A percentile compares a stretch with the other conserved stretches of the same genome.
Evolutionary conservation across 2,113 vertebrate genomes (phyloP).

Genomic region (Clarias gariepinus): DNA sequence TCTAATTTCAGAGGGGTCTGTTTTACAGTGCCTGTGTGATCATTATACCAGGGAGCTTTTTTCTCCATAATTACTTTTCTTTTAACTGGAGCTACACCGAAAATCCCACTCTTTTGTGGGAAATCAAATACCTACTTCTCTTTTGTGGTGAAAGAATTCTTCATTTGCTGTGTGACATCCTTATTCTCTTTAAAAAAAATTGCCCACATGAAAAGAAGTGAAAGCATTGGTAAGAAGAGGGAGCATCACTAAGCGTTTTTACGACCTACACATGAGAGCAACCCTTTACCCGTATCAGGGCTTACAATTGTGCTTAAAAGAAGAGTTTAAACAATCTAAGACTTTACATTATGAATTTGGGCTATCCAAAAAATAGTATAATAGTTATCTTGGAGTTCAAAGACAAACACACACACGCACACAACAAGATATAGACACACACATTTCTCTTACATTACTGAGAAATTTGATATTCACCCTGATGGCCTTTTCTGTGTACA

Average conservation of each 20-base stretch:
- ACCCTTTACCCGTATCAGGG: background rate
- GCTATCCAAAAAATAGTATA: background rate
- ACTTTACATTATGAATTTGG: background rate
- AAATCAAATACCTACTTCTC: slow-evolving; percentile 8
- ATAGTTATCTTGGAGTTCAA: background rate
- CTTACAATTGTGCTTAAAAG: background rate
- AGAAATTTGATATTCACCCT: background rate
- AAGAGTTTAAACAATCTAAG: background rate
- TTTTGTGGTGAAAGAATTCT: slow-evolving; percentile 8
- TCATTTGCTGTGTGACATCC: slow-evolving; percentile 15
- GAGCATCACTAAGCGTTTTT: background rate
- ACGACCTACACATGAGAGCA: background rate
- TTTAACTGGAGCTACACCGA: slow-evolving; percentile 21
- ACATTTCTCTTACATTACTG: background rate
- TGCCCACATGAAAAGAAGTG: background rate
- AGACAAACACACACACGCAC: background rate
- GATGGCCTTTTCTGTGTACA: slow-evolving; percentile 12
- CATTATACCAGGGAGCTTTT: too few relatives aligned
- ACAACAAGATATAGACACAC: background rate
- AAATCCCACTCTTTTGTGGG: slow-evolving; percentile 3
- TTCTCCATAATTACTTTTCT: too few relatives aligned
- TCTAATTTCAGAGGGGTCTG: too few relatives aligned
- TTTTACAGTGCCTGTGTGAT: too few relatives aligned
- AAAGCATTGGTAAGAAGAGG: slow-evolving; percentile 6
- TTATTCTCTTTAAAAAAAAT: background rate